Evolutionary conservation across 92 coral and sea anemone genomes (phyloP).

Genomic region (Epizoanthus scotinus): DNA sequence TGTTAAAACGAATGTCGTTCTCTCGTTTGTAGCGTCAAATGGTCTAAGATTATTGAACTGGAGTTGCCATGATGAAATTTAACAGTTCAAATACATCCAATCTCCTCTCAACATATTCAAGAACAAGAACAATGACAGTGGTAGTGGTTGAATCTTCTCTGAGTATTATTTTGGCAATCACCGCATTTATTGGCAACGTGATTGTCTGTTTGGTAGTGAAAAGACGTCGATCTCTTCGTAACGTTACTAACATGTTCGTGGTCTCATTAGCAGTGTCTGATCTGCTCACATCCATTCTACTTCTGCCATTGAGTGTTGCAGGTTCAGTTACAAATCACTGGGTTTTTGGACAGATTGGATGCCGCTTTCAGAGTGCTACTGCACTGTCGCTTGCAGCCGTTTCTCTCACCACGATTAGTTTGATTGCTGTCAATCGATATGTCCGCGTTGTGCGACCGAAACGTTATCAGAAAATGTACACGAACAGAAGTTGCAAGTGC

Average conservation of each 20-base stretch:
- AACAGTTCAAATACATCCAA: background rate
- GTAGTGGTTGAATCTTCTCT: background rate
- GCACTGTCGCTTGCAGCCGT: background rate
- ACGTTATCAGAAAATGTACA: background rate
- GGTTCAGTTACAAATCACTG: constrained; percentile 9
- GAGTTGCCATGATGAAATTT: background rate
- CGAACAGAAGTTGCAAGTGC: background rate
- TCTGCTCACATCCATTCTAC: background rate
- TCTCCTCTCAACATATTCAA: background rate
- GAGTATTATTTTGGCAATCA: background rate
- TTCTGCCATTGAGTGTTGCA: background rate
- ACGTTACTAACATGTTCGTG: constrained; percentile 12
- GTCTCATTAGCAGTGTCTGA: constrained; percentile 22
- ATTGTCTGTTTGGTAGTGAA: constrained; percentile 18
- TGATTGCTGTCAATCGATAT: constrained; percentile 22
- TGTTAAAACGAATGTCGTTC: too few relatives aligned
- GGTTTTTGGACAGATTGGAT: constrained; percentile 19
- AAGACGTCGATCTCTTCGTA: constrained; percentile 6
- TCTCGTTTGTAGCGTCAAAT: background rate
- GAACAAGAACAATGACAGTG: background rate
- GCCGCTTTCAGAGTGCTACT: background rate
- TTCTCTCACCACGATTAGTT: background rate
- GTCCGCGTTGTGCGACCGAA: constrained; percentile 16
- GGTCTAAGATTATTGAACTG: background rate
- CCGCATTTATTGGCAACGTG: constrained; percentile 18